phyloP scores from a whole-genome alignment of 2,113 vertebrate genomes.

The Osmerus mordax region DNA sequence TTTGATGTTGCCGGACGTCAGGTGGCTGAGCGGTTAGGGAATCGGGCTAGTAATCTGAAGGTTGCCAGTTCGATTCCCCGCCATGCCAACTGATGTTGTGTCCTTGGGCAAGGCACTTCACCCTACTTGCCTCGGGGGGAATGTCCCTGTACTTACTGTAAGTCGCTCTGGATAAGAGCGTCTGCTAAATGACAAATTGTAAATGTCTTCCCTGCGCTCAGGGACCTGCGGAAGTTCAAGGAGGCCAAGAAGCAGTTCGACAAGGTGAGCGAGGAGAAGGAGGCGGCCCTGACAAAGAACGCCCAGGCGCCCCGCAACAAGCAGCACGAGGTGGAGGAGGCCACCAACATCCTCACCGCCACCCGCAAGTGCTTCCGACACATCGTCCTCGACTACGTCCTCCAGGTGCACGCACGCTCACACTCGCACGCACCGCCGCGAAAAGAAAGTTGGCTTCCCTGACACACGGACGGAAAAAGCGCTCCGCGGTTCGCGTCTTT shows the following conservation, averaged over 20 bases:
- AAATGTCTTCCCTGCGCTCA: slow-evolving; percentile 39
- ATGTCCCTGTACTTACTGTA: no score
- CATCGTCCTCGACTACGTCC: slow-evolving; percentile 94
- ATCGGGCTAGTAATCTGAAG: no score
- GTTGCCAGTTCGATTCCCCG: no score
- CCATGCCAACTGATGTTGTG: no score
- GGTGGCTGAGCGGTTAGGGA: no score
- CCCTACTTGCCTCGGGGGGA: no score
- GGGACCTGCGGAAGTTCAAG: slow-evolving; percentile 96
- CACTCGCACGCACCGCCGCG: not conserved
- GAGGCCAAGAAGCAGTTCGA: slow-evolving; percentile 98
- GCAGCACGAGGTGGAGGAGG: slow-evolving; percentile 94
- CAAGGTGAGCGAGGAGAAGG: slow-evolving; percentile 98
- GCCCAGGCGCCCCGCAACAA: slow-evolving; percentile 94
- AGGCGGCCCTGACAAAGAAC: slow-evolving; percentile 90
- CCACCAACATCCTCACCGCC: slow-evolving; percentile 89
- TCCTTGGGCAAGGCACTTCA: no score
- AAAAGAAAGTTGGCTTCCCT: not conserved
- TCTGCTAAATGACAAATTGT: no score
- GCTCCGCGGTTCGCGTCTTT: no score
- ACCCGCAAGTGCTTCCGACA: slow-evolving; percentile 96
- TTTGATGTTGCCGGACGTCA: not conserved
- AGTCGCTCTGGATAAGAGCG: no score
- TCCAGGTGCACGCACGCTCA: slow-evolving; percentile 77
- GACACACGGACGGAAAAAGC: no score